Conservation (phyloP, 2,797 vertebrate genomes). For the Thalassophryne amazonica region DNA sequence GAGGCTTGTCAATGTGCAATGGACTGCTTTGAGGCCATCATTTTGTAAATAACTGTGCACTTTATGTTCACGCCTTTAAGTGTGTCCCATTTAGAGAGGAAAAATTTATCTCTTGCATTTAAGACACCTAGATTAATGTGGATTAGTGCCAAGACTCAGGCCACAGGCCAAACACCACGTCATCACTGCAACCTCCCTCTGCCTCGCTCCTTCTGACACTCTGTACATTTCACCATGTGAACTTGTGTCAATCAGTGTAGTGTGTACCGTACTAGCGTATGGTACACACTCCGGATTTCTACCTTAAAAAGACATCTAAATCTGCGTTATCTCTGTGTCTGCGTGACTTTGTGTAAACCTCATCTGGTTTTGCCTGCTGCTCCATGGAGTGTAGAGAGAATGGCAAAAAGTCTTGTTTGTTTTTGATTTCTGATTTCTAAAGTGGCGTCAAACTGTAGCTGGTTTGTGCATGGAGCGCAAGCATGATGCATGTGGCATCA, state of each 20-base stretch:
- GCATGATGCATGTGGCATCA: conserved; percentile 32
- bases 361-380: background rate
- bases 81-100: conserved; percentile 66
- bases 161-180: conserved; percentile 56
- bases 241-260: too few relatives aligned
- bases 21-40: conserved; percentile 28
- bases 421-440: background rate
- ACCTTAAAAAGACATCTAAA: background rate
- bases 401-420: background rate
- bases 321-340: background rate
- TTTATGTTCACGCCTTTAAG: conserved; percentile 55
- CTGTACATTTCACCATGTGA: conserved; percentile 6
- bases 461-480: conserved; percentile 25
- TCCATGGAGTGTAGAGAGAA: background rate
- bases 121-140: conserved; percentile 77
- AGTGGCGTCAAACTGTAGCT: conserved; percentile 14
- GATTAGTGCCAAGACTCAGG: conserved; percentile 71
- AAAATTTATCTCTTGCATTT: conserved; percentile 69
- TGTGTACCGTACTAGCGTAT: too few relatives aligned
- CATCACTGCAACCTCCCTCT: conserved; percentile 26
- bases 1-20: conserved; percentile 5
- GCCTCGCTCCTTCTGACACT: conserved; percentile 15
- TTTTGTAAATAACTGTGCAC: conserved; percentile 46
- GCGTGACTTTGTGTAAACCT: too few relatives aligned
- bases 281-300: too few relatives aligned